Evolutionary conservation across 2,797 vertebrate species (phyloP), one percentile per base, ranked within the genome.

Genomic region (Sciaenops ocellatus): DNA sequence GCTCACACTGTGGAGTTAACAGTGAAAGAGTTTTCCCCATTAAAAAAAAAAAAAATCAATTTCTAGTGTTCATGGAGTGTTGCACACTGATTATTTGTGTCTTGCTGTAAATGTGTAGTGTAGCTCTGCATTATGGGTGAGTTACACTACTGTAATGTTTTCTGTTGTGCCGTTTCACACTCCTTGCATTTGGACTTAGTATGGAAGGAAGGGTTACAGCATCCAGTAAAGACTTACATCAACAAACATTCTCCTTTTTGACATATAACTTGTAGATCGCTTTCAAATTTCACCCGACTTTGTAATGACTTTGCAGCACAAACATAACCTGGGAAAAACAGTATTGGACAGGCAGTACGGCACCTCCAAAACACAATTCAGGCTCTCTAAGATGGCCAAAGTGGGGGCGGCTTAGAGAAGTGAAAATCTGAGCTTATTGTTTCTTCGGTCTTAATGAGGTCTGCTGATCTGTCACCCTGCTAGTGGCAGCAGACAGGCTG

Each of bases 351-450:
- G 41, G 61, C 44, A 30, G 8, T 38, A 8, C 9, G 8, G 8
- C 8, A 38, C 8, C 34, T 38, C 34, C 12, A 38, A 22, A 17
- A 72, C 30, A 48, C 22, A 48, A 22, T 48, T 70, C 52, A 62
- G 50, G 22, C 46, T 15, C 16, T 7, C 34, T 81, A 51, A 72
- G 69, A 78, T 52, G 69, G 24, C 42, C 3, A 18, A 55, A 67
- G 69, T 42, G 22, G 52, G 48, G 42, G 34, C 3, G 47, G 64
- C 52, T 82, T 66, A 88, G 61, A 68, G 86, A 86, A 90, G 83
- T 88, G 83, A 91, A 85, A 90, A 87, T 88, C 84, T 78, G 72
- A 92, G 82, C 88, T 90, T 89, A 88, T 89, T 92, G 91, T 91
- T 89, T 87, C 80, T 88, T 68, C 24, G n/a, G 78, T 75, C 85